Percentiles rank a stretch among this genome's conserved stretches.
Conservation (phyloP, 2,888 invertebrate genomes). For the Hypomecis atomaria region DNA sequence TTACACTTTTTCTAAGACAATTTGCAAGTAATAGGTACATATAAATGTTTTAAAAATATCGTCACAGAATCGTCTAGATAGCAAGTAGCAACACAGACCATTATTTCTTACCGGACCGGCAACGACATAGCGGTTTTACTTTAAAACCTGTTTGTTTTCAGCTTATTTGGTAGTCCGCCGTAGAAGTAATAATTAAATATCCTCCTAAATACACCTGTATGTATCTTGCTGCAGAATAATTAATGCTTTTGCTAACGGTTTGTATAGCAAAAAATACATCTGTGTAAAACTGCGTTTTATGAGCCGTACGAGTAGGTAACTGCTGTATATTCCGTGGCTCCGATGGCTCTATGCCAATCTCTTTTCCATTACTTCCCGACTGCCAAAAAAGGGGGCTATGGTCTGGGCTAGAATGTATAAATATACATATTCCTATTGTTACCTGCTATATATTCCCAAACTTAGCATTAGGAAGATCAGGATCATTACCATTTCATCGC, state of each 20-base stretch:
- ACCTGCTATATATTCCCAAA: no score
- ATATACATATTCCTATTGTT: no score
- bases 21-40: background rate
- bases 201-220: conserved; percentile 45
- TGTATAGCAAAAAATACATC: conserved; percentile 29
- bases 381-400: no score
- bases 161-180: conserved; percentile 48
- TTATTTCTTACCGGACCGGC: conserved; percentile 19
- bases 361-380: no score
- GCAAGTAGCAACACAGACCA: conserved; percentile 22
- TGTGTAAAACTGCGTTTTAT: conserved; percentile 7
- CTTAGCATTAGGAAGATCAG: no score
- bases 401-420: no score
- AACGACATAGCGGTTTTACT: conserved; percentile 44
- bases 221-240: conserved; percentile 27
- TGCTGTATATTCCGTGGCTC: background rate
- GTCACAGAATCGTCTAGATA: background rate
- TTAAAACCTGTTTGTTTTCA: conserved; percentile 51
- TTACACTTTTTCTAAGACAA: background rate
- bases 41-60: background rate
- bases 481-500: no score
- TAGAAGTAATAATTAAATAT: conserved; percentile 54
- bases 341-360: no score
- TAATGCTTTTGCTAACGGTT: conserved; percentile 40
- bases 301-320: background rate